phyloP scores from a whole-genome alignment of 2,797 vertebrate genomes.

The Acestrorhynchus altus region DNA sequence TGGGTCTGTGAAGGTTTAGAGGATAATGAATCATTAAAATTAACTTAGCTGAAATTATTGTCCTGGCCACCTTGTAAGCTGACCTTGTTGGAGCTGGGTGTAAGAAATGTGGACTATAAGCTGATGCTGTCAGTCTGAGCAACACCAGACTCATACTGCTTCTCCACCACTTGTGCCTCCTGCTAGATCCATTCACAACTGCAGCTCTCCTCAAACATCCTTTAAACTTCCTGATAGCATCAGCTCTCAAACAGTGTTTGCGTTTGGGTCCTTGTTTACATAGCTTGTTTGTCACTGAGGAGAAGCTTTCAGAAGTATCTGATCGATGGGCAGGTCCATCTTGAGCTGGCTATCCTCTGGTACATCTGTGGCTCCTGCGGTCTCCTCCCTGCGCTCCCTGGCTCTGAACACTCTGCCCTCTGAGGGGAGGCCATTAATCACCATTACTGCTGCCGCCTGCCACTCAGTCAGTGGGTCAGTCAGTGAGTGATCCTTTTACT shows the following conservation, averaged over 20 bases:
- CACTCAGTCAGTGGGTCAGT: constrained; percentile 58
- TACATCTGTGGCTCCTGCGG: constrained; percentile 54
- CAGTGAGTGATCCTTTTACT: constrained; percentile 57
- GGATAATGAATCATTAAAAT: background rate
- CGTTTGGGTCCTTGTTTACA: constrained; percentile 17
- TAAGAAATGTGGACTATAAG: background rate
- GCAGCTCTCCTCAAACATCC: constrained; percentile 14
- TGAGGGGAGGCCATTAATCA: constrained; percentile 65
- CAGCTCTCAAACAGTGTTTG: background rate
- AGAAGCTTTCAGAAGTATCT: constrained; percentile 34
- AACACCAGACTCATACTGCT: constrained; percentile 7
- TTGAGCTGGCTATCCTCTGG: constrained; percentile 53
- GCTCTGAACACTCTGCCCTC: constrained; percentile 65
- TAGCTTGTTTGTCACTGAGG: constrained; percentile 40
- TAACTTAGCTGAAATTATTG: background rate
- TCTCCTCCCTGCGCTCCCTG: constrained; percentile 52
- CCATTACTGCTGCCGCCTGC: constrained; percentile 59
- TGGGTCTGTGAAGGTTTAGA: background rate
- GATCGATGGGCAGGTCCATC: constrained; percentile 62
- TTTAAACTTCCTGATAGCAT: constrained; percentile 28
- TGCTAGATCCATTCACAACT: constrained; percentile 36
- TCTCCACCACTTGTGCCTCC: constrained; percentile 29
- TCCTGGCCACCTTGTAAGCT: background rate
- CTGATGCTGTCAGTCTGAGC: background rate
- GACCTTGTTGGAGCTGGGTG: background rate